Base-by-base conservation (phyloP, 2,113 vertebrate genomes). In the Nyctibius bracteatus region DNA sequence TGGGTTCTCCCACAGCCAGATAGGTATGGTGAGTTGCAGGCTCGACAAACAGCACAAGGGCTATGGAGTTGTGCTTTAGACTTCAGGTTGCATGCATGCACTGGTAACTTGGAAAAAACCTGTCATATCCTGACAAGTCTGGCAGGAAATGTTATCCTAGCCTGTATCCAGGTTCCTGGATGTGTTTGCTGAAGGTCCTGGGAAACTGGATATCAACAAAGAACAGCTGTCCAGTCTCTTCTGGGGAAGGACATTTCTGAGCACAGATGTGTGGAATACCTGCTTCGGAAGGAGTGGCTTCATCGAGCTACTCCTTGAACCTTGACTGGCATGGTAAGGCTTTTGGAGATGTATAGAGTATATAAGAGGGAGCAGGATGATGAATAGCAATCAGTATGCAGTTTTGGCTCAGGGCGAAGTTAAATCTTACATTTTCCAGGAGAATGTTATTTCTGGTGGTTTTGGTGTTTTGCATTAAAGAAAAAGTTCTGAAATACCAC, bases 401-500 rank as follows among this genome's bases (percentile, higher is more conserved):
- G 24, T 91, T 94, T 86, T 95, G 77, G 94, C 86, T 94, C 86
- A 54, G 73, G 83, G 49, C 23, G 84, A 88, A 75, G 52, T 82
- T 79, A 79, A 88, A 94, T 62, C 88, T 81, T 93, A 47, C 7
- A 61, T 92, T 96, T 95, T 92, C 92, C 94, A 96, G 66, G 22
- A 84, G 80, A 92, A 65, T 63, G 57, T 92, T 95, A 80, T 95
- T 97, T 88, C 80, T 95, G 94, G 91, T 96, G 95, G 80, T 91
- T 96, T 95, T 91, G 91, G 91, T 95, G 81, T 92, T 95, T 92
- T 87, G 54, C 54, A 4, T 94, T 91, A 79, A 95, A 86, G 85
- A 83, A 81, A 58, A 57, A 88, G 81, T 74, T 91, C 68, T 96
- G 73, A 87, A 89, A 93, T 96, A 85, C 86, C 92, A 75, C 37